These are phyloP conservation scores for Chaetodon auriga DNA, from an alignment of 2,113 vertebrate species.

Conservation along the genomic window DNA sequence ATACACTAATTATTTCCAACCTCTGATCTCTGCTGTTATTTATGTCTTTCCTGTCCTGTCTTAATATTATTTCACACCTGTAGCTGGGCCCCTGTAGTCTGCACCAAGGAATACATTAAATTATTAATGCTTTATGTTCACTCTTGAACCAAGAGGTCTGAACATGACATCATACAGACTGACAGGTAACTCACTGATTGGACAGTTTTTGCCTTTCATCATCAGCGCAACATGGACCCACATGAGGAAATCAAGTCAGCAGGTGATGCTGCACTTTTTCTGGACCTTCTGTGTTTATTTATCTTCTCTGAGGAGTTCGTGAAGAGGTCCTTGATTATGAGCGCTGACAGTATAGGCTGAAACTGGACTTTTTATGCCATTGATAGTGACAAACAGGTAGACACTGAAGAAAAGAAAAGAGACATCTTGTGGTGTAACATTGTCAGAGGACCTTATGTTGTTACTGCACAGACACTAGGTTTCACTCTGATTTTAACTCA, in stretches of 20 bases:
- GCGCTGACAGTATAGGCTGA: not conserved
- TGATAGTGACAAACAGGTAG: not conserved
- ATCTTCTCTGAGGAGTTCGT: constrained; percentile 16
- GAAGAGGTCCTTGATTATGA: constrained; percentile 2
- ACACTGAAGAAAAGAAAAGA: not conserved
- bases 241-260: not conserved
- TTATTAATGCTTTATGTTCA: no score
- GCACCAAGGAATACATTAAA: not conserved
- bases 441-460: no score
- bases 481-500: no score
- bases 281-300: constrained; percentile 5
- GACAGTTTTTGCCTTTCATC: no score
- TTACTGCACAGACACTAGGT: no score
- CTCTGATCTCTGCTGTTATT: no score
- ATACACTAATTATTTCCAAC: not conserved
- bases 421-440: no score
- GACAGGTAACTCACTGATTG: no score
- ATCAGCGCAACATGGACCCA: not conserved
- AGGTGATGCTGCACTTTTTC: not conserved
- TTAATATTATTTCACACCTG: not conserved
- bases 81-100: not conserved
- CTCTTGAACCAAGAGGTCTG: no score
- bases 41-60: no score
- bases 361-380: not conserved
- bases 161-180: no score